A percentile compares a stretch with the other conserved stretches of the same genome.
Evolutionary conservation across 1,140 invertebrate species (phyloP).

Genomic region (Matsumurasca onukii): DNA sequence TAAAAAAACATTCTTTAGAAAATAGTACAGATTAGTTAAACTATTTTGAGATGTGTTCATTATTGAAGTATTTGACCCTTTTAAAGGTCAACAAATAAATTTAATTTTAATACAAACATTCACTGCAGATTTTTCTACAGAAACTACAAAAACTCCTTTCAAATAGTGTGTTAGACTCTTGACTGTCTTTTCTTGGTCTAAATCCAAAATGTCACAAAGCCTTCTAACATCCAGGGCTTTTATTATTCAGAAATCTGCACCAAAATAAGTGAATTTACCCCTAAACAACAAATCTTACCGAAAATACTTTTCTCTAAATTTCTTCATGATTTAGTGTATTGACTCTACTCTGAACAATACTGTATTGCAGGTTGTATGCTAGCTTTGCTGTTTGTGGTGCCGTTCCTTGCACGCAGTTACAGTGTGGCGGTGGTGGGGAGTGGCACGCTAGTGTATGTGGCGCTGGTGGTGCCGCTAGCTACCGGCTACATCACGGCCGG

Average conservation of each 20-base stretch:
- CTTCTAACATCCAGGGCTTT: not conserved
- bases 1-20: no score
- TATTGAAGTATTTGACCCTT: no score
- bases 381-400: constrained; percentile 41
- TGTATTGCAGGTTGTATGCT: constrained; percentile 38
- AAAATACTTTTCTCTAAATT: not conserved
- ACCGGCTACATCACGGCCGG: constrained; percentile 38
- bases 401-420: constrained; percentile 37
- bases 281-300: not conserved
- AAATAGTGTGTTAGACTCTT: no score
- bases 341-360: not conserved
- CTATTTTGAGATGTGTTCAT: no score
- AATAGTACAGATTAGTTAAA: no score
- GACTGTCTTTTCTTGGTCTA: not conserved
- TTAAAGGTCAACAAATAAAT: no score
- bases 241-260: not conserved
- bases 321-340: not conserved
- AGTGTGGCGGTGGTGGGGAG: constrained; percentile 33
- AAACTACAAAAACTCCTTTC: no score
- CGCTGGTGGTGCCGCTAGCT: constrained; percentile 40
- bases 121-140: no score
- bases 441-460: constrained; percentile 36
- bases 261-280: not conserved
- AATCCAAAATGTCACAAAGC: not conserved
- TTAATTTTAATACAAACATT: no score